Evolutionary conservation across 1,140 invertebrate genomes (phyloP).

Genomic region (Araneus ventricosus): DNA sequence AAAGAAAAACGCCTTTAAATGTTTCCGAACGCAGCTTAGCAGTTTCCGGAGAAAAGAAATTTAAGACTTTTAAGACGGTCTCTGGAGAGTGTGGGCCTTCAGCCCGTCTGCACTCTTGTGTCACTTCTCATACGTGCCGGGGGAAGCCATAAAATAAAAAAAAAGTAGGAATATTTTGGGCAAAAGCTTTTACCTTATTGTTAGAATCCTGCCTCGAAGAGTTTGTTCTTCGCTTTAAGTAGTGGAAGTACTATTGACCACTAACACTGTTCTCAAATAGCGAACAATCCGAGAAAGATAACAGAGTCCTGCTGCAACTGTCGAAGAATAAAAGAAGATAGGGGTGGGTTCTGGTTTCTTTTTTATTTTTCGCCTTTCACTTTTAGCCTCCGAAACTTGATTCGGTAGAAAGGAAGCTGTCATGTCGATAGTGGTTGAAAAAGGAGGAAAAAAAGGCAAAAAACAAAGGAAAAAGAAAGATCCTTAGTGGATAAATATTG

Average conservation of each 20-base stretch:
- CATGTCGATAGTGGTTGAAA: constrained; percentile 50
- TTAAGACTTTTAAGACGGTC: constrained; percentile 20
- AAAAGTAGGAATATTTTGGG: constrained; percentile 51
- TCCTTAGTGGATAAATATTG: constrained; percentile 47
- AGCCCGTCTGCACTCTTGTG: constrained; percentile 18
- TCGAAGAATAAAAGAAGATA: constrained; percentile 45
- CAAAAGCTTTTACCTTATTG: constrained; percentile 74
- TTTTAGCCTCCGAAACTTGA: constrained; percentile 66
- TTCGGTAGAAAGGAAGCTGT: constrained; percentile 66
- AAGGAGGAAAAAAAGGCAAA: neutral
- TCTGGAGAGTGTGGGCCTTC: neutral
- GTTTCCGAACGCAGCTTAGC: neutral
- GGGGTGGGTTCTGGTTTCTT: constrained; percentile 9
- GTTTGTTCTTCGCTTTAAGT: constrained; percentile 65
- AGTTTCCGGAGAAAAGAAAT: constrained; percentile 30
- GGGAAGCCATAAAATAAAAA: neutral
- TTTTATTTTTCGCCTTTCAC: constrained; percentile 42
- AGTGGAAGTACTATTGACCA: constrained; percentile 71
- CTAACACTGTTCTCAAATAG: constrained; percentile 69
- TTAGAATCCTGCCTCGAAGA: constrained; percentile 32
- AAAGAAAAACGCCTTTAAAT: constrained; percentile 25
- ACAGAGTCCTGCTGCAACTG: constrained; percentile 27
- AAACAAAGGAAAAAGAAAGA: neutral
- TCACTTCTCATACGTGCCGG: constrained; percentile 69
- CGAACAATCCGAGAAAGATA: constrained; percentile 67